Percentiles rank a stretch among this genome's conserved stretches.
Conservation (phyloP, 2,888 invertebrate species). For the Deilephila porcellus region DNA sequence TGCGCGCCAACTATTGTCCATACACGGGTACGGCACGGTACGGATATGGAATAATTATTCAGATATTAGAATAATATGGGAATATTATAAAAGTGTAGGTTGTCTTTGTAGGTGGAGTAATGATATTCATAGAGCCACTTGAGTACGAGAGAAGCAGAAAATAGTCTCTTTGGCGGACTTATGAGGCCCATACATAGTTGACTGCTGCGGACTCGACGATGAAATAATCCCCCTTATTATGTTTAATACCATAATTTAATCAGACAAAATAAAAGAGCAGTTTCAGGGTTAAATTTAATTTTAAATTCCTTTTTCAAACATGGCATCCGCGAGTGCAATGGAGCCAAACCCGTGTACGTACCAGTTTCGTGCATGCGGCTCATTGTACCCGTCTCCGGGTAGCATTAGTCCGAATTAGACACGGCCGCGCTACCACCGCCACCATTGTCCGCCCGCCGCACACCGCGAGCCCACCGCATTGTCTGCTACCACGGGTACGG, state of each 20-base stretch:
- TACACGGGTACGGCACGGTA: constrained; percentile 34
- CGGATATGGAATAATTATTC: not conserved
- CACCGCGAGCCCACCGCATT: constrained; percentile 17
- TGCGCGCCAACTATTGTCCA: constrained; percentile 31
- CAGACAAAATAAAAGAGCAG: too few species aligned
- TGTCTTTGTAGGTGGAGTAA: too few species aligned
- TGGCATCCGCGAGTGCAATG: constrained; percentile 28
- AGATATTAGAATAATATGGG: not conserved
- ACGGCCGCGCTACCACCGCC: constrained; percentile 56
- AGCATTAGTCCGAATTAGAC: constrained; percentile 75
- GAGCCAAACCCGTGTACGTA: constrained; percentile 34
- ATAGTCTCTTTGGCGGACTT: too few species aligned
- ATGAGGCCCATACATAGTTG: too few species aligned
- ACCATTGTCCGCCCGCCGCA: constrained; percentile 41
- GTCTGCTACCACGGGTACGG: constrained; percentile 10
- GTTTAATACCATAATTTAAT: too few species aligned
- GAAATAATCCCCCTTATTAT: too few species aligned
- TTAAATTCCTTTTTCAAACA: not conserved
- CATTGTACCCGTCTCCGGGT: constrained; percentile 52
- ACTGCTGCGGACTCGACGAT: too few species aligned
- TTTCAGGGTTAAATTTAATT: too few species aligned
- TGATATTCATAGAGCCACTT: too few species aligned
- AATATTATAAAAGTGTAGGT: too few species aligned
- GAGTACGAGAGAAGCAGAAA: too few species aligned
- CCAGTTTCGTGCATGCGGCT: constrained; percentile 51